Evolutionary conservation across 2,797 vertebrate genomes (phyloP).

Genomic region (Knipowitschia caucasica): DNA sequence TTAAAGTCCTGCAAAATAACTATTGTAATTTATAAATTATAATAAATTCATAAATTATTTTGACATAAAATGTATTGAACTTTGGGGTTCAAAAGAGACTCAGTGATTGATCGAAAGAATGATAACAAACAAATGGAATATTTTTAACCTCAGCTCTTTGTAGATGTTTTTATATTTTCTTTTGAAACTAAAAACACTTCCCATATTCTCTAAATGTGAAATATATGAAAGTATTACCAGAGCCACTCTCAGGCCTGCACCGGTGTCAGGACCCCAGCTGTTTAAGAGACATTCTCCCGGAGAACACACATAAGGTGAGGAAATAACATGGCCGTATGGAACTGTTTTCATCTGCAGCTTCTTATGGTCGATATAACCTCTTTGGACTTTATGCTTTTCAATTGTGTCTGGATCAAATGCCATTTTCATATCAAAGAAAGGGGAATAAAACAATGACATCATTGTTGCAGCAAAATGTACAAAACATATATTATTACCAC

Average conservation of each 20-base stretch:
- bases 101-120: too few relatives aligned
- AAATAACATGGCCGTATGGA: conserved; percentile 33
- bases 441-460: neutral
- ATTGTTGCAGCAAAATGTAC: neutral
- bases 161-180: too few relatives aligned
- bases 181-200: too few relatives aligned
- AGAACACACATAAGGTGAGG: conserved; percentile 45
- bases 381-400: conserved; percentile 20
- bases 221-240: too few relatives aligned
- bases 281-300: conserved; percentile 62
- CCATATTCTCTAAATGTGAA: too few relatives aligned
- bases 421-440: neutral
- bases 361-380: conserved; percentile 22
- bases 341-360: conserved; percentile 48
- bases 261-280: conserved; percentile 59
- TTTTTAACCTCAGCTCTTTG: too few relatives aligned
- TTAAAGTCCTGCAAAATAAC: too few relatives aligned
- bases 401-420: conserved; percentile 4
- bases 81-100: too few relatives aligned
- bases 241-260: conserved; percentile 54
- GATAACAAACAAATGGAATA: too few relatives aligned
- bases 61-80: too few relatives aligned
- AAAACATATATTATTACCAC: neutral
- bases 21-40: too few relatives aligned
- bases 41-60: too few relatives aligned